Evolutionary conservation across 2,797 vertebrate species (phyloP).

Genomic region (Lutjanus campechanus): DNA sequence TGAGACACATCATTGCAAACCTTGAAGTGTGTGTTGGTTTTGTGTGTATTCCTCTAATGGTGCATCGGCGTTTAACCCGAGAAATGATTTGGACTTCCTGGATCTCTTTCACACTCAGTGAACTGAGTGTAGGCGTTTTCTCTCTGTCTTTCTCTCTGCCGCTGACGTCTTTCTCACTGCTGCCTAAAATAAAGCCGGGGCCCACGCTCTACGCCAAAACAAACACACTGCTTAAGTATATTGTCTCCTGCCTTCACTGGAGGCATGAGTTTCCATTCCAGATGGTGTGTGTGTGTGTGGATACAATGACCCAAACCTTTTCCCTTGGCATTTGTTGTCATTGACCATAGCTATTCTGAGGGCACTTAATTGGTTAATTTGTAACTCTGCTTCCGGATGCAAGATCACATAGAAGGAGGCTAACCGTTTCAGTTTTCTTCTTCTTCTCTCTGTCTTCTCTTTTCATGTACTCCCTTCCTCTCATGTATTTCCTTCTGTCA

Average conservation of each 20-base stretch:
- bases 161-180: slow-evolving; percentile 48
- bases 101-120: slow-evolving; percentile 26
- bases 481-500: neutral
- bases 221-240: slow-evolving; percentile 62
- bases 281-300: slow-evolving; percentile 24
- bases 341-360: slow-evolving; percentile 53
- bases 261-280: slow-evolving; percentile 65
- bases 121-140: slow-evolving; percentile 47
- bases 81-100: slow-evolving; percentile 29
- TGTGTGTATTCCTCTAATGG: slow-evolving; percentile 15
- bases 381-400: slow-evolving; percentile 53
- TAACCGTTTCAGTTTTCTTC: neutral
- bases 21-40: slow-evolving; percentile 9
- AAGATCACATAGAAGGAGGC: slow-evolving; percentile 22
- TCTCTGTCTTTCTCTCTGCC: slow-evolving; percentile 15
- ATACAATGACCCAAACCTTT: slow-evolving; percentile 32
- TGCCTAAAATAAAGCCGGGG: slow-evolving; percentile 67
- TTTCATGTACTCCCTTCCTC: neutral
- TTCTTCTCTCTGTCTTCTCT: neutral
- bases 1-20: neutral
- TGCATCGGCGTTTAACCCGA: slow-evolving; percentile 26
- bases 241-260: slow-evolving; percentile 57
- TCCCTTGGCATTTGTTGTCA: slow-evolving; percentile 39
- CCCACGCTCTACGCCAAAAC: slow-evolving; percentile 69
- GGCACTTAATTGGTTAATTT: slow-evolving; percentile 69